Base-by-base conservation (phyloP, 2,888 invertebrate species). In the Noctua janthina region DNA sequence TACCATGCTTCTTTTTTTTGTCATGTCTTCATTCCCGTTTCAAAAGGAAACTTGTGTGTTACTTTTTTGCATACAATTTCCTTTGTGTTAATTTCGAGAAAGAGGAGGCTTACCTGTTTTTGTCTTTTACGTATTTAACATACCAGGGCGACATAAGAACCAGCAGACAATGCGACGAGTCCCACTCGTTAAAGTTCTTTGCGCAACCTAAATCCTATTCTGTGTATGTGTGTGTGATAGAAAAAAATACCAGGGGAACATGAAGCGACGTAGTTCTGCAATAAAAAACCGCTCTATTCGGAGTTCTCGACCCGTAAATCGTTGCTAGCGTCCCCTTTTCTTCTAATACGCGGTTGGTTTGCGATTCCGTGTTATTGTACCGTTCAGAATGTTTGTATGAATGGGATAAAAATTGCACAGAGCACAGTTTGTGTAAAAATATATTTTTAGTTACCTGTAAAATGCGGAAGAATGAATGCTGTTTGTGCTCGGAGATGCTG, bases 301-400 rank as follows among this genome's bases (percentile, higher is more conserved):
- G 82, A 92, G 79, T 90, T 89, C 84, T 83, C 92, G 92, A 93
- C 91, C 94, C 94, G 94, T 94, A 91, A 94, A 94, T 91, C 90
- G 91, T 89, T 89, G 91, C 89, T 88, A 83, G 88, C 88, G 90
- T 90, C 90, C 90, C 85, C 90, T 87, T 90, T 92, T 90, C 90
- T 91, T 88, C 85, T 85, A 87, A 91, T 90, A 87, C 86, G 89
- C 91, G 91, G 90, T 89, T 87, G 89, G 89, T 90, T 91, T 89
- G 89, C 85, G 87, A 89, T 90, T 87, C 83, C 87, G 84, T 90
- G 88, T 89, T 90, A 89, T 92, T 91, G 90, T 92, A 87, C 90
- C 82, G 84, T 84, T 84, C 88, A 83, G 79, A 90, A 92, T 90
- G 88, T 91, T 91, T 90, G 88, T 82, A 83, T 86, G 89, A 88